These are phyloP conservation scores for Dasysyrphus albostriatus DNA, from an alignment of 2,888 invertebrate species.

Conservation along the genomic window DNA sequence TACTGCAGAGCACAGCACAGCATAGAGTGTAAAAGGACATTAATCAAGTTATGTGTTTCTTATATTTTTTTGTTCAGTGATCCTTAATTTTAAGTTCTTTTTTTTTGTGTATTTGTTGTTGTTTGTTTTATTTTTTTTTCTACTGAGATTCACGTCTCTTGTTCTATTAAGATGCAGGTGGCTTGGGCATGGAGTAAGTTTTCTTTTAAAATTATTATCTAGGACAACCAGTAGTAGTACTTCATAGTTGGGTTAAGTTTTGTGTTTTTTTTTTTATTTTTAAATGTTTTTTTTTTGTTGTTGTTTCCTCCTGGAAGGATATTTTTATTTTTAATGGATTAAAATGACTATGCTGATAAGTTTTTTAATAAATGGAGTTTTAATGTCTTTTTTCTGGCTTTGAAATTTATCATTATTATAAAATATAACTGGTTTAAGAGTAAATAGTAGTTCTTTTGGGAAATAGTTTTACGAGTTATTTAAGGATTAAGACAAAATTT, in stretches of 20 bases:
- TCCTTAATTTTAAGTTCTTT: conserved; percentile 55
- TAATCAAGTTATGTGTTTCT: conserved; percentile 69
- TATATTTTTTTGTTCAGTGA: conserved; percentile 29
- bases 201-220: conserved; percentile 32
- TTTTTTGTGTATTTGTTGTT: conserved; percentile 27
- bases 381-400: conserved; percentile 17
- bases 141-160: conserved; percentile 40
- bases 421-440: neutral
- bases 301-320: conserved; percentile 13
- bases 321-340: conserved; percentile 36
- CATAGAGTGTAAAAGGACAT: conserved; percentile 64
- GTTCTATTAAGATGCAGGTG: conserved; percentile 36
- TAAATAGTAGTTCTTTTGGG: neutral
- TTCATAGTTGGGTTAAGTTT: conserved; percentile 23
- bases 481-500: too few relatives aligned
- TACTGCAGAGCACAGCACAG: neutral
- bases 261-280: neutral
- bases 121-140: too few relatives aligned
- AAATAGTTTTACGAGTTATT: neutral
- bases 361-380: conserved; percentile 32
- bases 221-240: conserved; percentile 31
- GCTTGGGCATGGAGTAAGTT: conserved; percentile 25
- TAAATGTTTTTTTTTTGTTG: conserved; percentile 20
- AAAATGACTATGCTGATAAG: conserved; percentile 31
- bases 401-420: neutral